Evolutionary conservation across 2,113 vertebrate species (phyloP).

Genomic region (Hemichromis elongatus): DNA sequence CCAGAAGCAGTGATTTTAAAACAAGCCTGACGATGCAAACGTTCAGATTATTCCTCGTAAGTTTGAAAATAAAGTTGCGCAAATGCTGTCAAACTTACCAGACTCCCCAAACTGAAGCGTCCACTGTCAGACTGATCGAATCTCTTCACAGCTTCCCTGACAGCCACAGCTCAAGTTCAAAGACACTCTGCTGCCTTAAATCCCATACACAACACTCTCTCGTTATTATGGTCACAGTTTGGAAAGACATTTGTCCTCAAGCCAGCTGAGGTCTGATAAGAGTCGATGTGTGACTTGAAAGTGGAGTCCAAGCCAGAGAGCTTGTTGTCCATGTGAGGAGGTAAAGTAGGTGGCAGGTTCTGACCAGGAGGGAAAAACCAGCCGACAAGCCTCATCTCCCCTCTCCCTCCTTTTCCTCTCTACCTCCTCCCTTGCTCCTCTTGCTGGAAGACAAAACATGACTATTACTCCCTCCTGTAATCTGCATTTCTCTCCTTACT

Average conservation of each 20-base stretch:
- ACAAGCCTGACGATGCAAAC: neutral
- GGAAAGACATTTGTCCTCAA: neutral
- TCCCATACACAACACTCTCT: neutral
- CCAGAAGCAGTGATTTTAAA: neutral
- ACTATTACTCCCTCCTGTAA: slow-evolving; percentile 43
- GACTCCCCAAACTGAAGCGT: neutral
- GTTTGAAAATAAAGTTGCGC: neutral
- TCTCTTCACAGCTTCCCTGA: neutral
- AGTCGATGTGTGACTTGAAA: neutral
- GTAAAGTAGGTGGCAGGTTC: slow-evolving; percentile 8
- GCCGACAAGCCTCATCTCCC: slow-evolving; percentile 14
- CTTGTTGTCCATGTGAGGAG: slow-evolving; percentile 22
- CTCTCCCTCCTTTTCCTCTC: slow-evolving; percentile 39
- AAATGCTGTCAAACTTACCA: slow-evolving; percentile 19
- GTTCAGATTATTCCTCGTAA: neutral
- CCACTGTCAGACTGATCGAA: neutral
- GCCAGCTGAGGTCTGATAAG: neutral
- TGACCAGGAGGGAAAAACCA: slow-evolving; percentile 26
- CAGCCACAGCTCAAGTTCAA: slow-evolving; percentile 1
- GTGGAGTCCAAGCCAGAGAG: neutral
- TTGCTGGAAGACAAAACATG: slow-evolving; percentile 63
- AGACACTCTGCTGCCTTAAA: neutral
- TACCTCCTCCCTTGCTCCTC: slow-evolving; percentile 45
- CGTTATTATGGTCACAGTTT: neutral
- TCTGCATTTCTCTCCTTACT: slow-evolving; percentile 1